phyloP scores from a whole-genome alignment of 2,888 invertebrate genomes.

The Thalpophila matura region DNA sequence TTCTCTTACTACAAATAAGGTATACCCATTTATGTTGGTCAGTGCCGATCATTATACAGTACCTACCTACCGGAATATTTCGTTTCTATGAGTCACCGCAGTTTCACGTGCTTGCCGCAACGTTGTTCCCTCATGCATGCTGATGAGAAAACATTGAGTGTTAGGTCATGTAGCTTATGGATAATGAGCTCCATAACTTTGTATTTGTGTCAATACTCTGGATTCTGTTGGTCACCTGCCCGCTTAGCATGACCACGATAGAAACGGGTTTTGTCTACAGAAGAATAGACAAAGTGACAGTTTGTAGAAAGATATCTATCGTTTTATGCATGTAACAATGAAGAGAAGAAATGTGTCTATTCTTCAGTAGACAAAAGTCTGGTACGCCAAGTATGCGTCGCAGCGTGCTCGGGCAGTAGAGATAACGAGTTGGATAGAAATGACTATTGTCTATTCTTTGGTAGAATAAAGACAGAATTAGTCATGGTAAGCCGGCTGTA shows the following conservation, averaged over 20 bases:
- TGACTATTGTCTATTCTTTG: too few relatives aligned
- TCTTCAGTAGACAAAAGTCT: too few relatives aligned
- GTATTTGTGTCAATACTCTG: constrained; percentile 24
- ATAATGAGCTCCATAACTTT: constrained; percentile 23
- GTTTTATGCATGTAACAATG: too few relatives aligned
- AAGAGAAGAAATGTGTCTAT: too few relatives aligned
- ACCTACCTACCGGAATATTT: constrained; percentile 12
- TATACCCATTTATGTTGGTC: neutral
- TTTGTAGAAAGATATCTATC: too few relatives aligned
- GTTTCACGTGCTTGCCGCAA: constrained; percentile 29
- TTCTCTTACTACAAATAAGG: neutral
- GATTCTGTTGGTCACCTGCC: neutral
- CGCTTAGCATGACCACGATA: neutral
- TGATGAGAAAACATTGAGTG: constrained; percentile 28
- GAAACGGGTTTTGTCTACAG: neutral
- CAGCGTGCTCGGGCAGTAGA: too few relatives aligned
- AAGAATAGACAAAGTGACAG: too few relatives aligned
- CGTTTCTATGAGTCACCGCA: constrained; percentile 32
- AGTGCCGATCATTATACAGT: neutral
- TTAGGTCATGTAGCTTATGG: constrained; percentile 43
- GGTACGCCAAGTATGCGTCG: too few relatives aligned
- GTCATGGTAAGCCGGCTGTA: too few relatives aligned
- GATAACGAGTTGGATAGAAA: too few relatives aligned
- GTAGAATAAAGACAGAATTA: too few relatives aligned
- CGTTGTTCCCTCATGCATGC: constrained; percentile 31